Evolutionary conservation across 2,113 vertebrate species (phyloP), one percentile per base, ranked within the genome.

Genomic region (Ardeotis arabs): DNA sequence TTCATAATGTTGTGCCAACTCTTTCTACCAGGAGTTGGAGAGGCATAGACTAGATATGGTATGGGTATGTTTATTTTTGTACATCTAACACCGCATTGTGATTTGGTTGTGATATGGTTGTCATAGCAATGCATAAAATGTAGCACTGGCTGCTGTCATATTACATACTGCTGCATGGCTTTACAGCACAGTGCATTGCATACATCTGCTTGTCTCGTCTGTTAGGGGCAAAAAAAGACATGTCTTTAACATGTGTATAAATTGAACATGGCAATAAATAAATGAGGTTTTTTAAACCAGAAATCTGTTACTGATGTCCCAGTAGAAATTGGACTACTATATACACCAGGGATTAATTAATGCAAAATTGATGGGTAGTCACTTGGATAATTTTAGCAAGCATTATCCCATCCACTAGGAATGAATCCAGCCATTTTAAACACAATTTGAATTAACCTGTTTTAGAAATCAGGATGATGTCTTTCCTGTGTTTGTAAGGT

Each of bases 41-140:
- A 99, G 99, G 98, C 99, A 99, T 99, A 99, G 99, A 99, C 99
- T 99, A 99, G 99, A 99, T 99, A 99, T 99, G 99, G 99, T 99
- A 99, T 99, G 99, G 99, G 98, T 99, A 99, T 99, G 99, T 99
- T 99, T 99, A 99, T 99, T 99, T 99, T 98, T 98, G 98, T 98
- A 98, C 98, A 98, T 99, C 98, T 99, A 99, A 99, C 99, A 98
- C 98, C 99, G 98, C 99, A 99, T 99, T 98, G 98, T 99, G 99
- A 99, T 98, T 98, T 99, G 98, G 98, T 98, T 99, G 98, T 99
- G 98, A 99, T 99, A 98, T 98, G 98, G 98, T 98, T 98, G 98
- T 98, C 99, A 99, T 98, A 98, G 98, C 98, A 98, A 97, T 98
- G 99, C 99, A 99, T 99, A 99, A 99, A 99, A 99, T 98, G 98